Percentiles rank a stretch among this genome's conserved stretches.
Evolutionary conservation across 2,797 vertebrate genomes (phyloP).

Genomic region (Tokudaia tokunoshimensis): DNA sequence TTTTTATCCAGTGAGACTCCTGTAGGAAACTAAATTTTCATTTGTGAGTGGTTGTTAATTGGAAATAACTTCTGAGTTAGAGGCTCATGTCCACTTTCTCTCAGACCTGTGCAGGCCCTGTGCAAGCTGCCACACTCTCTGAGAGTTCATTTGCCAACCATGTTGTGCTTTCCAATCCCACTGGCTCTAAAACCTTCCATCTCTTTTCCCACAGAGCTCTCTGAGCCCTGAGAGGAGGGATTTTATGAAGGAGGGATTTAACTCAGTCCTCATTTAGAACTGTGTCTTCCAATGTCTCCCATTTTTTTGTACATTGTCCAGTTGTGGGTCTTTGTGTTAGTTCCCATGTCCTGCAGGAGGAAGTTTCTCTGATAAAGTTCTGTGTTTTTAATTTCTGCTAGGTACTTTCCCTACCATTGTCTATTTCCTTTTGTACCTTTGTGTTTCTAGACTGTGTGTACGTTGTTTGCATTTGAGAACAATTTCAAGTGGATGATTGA

Average conservation of each 20-base stretch:
- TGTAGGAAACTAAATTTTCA: neutral
- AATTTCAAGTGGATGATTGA: neutral
- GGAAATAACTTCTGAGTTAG: neutral
- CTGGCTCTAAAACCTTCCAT: neutral
- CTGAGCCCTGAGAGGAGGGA: neutral
- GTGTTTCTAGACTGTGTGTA: neutral
- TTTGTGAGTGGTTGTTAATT: neutral
- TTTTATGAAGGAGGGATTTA: too few relatives aligned
- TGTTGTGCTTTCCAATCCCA: neutral
- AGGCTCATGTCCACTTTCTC: too few relatives aligned
- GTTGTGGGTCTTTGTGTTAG: neutral
- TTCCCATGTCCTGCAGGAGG: neutral
- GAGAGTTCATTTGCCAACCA: neutral
- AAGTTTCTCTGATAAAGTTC: neutral
- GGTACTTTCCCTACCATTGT: neutral
- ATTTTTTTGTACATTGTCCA: neutral
- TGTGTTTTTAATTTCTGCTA: neutral
- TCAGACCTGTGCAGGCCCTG: neutral
- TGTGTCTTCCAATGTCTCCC: neutral
- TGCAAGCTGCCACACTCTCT: neutral
- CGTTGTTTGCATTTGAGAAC: conserved; percentile 27
- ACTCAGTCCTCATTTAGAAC: neutral
- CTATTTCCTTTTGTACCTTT: conserved; percentile 38
- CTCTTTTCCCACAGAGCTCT: neutral
- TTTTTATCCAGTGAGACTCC: neutral